Evolutionary conservation across 2,113 vertebrate genomes (phyloP).

Genomic region (Dasyprocta punctata): DNA sequence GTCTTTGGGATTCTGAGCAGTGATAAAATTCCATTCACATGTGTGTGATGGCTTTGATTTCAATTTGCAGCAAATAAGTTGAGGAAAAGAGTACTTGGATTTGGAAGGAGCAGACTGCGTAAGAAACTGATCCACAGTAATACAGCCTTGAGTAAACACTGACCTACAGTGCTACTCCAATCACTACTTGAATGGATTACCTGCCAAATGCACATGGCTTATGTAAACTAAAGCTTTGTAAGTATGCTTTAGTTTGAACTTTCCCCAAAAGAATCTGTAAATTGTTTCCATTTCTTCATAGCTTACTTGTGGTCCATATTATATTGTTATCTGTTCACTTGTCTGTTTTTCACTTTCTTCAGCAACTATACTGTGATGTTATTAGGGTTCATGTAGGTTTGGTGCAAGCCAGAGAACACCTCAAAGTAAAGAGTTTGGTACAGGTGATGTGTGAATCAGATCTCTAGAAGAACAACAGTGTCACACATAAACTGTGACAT

Average conservation of each 20-base stretch:
- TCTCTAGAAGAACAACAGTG: neutral
- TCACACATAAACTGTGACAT: neutral
- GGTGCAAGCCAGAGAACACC: neutral
- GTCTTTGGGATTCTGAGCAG: conserved; percentile 32
- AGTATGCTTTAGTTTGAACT: neutral
- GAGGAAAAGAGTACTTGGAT: neutral
- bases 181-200: conserved; percentile 48
- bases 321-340: neutral
- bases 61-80: neutral
- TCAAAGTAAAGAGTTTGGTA: neutral
- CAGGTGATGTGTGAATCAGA: neutral
- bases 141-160: conserved; percentile 56
- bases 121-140: conserved; percentile 28
- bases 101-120: conserved; percentile 11
- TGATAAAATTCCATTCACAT: conserved; percentile 23
- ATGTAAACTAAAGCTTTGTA: conserved; percentile 24
- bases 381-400: neutral
- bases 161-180: neutral
- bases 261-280: neutral
- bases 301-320: neutral
- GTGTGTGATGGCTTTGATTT: conserved; percentile 33
- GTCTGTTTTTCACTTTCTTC: neutral
- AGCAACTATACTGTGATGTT: neutral
- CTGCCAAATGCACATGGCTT: conserved; percentile 19
- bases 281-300: neutral